Conservation (phyloP, 2,888 invertebrate genomes). For the Hoplodrina ambigua region DNA sequence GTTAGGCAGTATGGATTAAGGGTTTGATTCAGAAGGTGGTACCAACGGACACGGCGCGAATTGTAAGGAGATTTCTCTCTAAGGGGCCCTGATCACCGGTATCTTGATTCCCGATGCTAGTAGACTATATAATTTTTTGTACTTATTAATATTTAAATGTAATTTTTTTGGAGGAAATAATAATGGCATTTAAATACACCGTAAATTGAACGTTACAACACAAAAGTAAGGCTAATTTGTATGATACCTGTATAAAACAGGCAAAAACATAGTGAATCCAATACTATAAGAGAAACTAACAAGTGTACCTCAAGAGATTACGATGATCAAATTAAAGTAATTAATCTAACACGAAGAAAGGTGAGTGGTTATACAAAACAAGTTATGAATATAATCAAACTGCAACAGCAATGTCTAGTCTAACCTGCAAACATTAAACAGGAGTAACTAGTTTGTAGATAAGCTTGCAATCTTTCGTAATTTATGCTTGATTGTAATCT, state of each 20-base stretch:
- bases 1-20: too few relatives aligned
- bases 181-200: too few relatives aligned
- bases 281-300: neutral
- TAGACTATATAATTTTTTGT: too few relatives aligned
- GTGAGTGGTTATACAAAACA: conserved; percentile 15
- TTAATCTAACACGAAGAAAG: neutral
- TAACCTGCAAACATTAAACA: conserved; percentile 27
- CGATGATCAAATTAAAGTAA: neutral
- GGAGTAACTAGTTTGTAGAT: conserved; percentile 35
- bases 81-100: too few relatives aligned
- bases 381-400: conserved; percentile 34
- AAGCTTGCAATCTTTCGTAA: conserved; percentile 34
- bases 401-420: conserved; percentile 7
- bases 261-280: neutral
- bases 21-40: too few relatives aligned
- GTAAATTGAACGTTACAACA: too few relatives aligned
- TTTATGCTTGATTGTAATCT: conserved; percentile 53
- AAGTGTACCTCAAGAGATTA: neutral
- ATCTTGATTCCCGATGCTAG: too few relatives aligned
- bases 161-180: too few relatives aligned
- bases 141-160: too few relatives aligned
- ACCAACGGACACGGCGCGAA: too few relatives aligned
- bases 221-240: too few relatives aligned
- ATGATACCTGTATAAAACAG: neutral
- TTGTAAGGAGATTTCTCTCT: too few relatives aligned